Evolutionary conservation across 1,140 invertebrate genomes (phyloP).

Genomic region (Bombus ignitus): DNA sequence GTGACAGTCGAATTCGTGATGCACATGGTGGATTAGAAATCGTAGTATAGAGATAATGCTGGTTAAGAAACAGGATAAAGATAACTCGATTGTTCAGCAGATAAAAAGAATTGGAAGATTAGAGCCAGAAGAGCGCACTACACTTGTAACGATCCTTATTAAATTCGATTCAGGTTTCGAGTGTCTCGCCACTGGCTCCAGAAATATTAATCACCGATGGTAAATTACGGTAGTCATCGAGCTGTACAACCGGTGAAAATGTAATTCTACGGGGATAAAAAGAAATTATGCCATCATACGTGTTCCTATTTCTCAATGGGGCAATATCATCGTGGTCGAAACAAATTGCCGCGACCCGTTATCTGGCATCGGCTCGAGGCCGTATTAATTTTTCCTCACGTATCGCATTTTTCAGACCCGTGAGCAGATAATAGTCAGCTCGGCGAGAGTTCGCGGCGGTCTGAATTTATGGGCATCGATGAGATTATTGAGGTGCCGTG

Average conservation of each 20-base stretch:
- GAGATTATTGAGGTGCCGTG: constrained; percentile 17
- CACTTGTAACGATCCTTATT: not conserved
- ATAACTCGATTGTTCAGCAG: not conserved
- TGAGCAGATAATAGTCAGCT: constrained; percentile 17
- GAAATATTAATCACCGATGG: not conserved
- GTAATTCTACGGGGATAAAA: constrained; percentile 32
- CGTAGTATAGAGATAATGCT: not conserved
- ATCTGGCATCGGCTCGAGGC: constrained; percentile 9
- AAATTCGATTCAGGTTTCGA: not conserved
- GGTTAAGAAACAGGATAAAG: not conserved
- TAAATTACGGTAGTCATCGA: constrained; percentile 9
- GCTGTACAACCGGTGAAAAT: constrained; percentile 1
- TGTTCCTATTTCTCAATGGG: constrained; percentile 42
- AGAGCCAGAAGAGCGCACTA: not conserved
- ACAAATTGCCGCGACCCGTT: constrained; percentile 21
- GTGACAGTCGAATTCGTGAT: too few species aligned
- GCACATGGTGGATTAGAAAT: too few species aligned
- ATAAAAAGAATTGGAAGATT: not conserved
- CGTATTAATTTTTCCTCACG: constrained; percentile 47
- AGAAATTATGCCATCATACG: constrained; percentile 49
- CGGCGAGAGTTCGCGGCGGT: not conserved
- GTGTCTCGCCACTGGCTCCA: not conserved
- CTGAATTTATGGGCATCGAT: constrained; percentile 29
- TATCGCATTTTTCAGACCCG: constrained; percentile 42
- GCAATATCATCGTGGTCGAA: constrained; percentile 19